Conservation (phyloP, 2,797 vertebrate species). For the Sebastes hubbsi region DNA sequence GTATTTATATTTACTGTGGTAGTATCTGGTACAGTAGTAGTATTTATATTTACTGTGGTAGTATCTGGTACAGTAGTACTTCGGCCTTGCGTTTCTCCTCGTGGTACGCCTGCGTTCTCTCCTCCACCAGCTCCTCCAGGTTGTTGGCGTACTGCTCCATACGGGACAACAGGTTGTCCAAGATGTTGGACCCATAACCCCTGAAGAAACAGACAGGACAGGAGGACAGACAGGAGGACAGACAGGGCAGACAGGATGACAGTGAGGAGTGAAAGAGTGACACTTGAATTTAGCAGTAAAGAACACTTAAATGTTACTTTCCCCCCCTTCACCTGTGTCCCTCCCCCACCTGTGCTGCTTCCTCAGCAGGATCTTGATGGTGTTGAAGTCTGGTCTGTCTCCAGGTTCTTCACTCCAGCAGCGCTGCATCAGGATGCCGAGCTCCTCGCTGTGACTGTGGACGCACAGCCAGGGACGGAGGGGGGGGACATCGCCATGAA, state of each 20-base stretch:
- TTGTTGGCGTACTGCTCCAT: slow-evolving; percentile 98
- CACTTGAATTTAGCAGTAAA: no score
- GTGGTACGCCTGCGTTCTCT: slow-evolving; percentile 92
- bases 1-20: background rate
- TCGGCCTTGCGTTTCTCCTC: slow-evolving; percentile 95
- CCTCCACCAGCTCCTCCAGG: slow-evolving; percentile 94
- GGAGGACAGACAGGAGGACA: background rate
- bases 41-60: slow-evolving; percentile 76
- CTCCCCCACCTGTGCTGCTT: slow-evolving; percentile 88
- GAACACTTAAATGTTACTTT: background rate
- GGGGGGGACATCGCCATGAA: slow-evolving; percentile 39
- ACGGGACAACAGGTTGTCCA: slow-evolving; percentile 92
- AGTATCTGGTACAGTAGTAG: background rate
- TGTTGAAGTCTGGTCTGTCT: slow-evolving; percentile 91
- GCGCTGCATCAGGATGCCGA: slow-evolving; percentile 90
- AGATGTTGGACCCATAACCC: slow-evolving; percentile 85
- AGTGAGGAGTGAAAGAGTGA: background rate
- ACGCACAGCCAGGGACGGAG: slow-evolving; percentile 85
- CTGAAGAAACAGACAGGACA: slow-evolving; percentile 28
- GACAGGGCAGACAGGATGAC: background rate
- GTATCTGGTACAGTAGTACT: slow-evolving; percentile 93
- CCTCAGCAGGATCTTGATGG: slow-evolving; percentile 88
- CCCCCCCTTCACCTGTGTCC: background rate
- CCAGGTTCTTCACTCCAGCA: slow-evolving; percentile 90
- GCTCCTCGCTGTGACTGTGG: slow-evolving; percentile 88